phyloP scores from a whole-genome alignment of 2,888 invertebrate species.

The Drosophila putrida region DNA sequence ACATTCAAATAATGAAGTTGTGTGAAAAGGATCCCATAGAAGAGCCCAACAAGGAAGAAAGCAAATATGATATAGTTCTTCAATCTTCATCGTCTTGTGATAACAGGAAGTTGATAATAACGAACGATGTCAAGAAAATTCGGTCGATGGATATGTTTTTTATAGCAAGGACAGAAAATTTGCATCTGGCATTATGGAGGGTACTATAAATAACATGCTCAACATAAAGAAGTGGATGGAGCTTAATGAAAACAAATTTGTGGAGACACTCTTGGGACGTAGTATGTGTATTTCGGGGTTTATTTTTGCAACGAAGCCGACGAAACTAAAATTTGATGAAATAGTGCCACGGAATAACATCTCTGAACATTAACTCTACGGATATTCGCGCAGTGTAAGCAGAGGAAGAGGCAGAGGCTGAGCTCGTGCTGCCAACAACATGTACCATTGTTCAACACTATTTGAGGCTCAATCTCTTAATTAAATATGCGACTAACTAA shows the following conservation, averaged over 20 bases:
- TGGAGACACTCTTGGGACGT: background rate
- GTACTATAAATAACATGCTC: slow-evolving; percentile 2
- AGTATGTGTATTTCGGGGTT: slow-evolving; percentile 14
- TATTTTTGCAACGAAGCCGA: background rate
- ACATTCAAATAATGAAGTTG: too few species aligned
- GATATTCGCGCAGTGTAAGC: slow-evolving; percentile 57
- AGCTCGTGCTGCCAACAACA: slow-evolving; percentile 71
- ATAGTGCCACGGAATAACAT: background rate
- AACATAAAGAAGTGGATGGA: slow-evolving; percentile 20
- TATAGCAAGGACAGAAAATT: background rate
- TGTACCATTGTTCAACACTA: slow-evolving; percentile 79
- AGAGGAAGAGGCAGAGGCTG: slow-evolving; percentile 23
- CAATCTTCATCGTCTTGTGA: too few species aligned
- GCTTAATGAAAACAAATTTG: background rate
- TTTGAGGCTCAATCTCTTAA: slow-evolving; percentile 82
- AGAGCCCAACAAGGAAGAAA: too few species aligned
- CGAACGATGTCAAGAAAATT: background rate
- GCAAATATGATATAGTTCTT: too few species aligned
- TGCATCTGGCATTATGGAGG: slow-evolving; percentile 18
- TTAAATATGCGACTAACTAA: slow-evolving; percentile 81
- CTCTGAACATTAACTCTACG: background rate
- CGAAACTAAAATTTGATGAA: background rate
- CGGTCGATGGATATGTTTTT: slow-evolving; percentile 13
- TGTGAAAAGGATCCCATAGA: too few species aligned
- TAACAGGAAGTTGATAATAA: too few species aligned